Conservation (phyloP, 2,113 vertebrate genomes). For the Lutjanus erythropterus region DNA sequence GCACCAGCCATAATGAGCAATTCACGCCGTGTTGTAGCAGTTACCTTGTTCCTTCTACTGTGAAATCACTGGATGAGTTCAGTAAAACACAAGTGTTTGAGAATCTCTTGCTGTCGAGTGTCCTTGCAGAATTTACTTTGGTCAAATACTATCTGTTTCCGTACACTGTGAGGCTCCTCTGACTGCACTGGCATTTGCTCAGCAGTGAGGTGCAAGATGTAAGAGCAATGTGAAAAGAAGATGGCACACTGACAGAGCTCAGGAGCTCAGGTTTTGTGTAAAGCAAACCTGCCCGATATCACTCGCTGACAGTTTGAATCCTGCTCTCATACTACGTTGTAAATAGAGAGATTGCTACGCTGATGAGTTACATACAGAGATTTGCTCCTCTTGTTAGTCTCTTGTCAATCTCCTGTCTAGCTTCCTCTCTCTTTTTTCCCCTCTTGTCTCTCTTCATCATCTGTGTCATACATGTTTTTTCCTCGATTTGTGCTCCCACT, state of each 20-base stretch:
- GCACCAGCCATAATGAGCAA: constrained; percentile 49
- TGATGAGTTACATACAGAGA: constrained; percentile 31
- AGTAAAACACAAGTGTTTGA: constrained; percentile 1
- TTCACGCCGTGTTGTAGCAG: constrained; percentile 33
- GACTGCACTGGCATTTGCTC: constrained; percentile 33
- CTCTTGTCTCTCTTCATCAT: constrained; percentile 8
- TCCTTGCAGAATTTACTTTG: constrained; percentile 14
- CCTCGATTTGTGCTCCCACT: not conserved
- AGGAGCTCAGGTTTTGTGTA: constrained; percentile 11
- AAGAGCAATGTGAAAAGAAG: constrained; percentile 19
- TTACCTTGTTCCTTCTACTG: constrained; percentile 49
- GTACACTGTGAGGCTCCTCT: not conserved
- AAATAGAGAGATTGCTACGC: constrained; percentile 32
- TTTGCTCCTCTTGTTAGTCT: constrained; percentile 3
- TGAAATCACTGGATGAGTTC: constrained; percentile 51
- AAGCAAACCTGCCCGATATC: constrained; percentile 29
- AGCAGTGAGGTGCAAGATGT: constrained; percentile 27
- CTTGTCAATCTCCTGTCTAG: not conserved
- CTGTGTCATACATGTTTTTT: not conserved
- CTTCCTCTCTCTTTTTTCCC: not conserved
- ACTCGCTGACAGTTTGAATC: constrained; percentile 33
- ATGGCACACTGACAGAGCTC: constrained; percentile 26
- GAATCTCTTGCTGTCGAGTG: not conserved
- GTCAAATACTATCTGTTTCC: not conserved
- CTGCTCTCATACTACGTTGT: constrained; percentile 18